Evolutionary conservation across 2,888 invertebrate species (phyloP), one percentile per base, ranked within the genome.

Genomic region (Scaptomyza parva): DNA sequence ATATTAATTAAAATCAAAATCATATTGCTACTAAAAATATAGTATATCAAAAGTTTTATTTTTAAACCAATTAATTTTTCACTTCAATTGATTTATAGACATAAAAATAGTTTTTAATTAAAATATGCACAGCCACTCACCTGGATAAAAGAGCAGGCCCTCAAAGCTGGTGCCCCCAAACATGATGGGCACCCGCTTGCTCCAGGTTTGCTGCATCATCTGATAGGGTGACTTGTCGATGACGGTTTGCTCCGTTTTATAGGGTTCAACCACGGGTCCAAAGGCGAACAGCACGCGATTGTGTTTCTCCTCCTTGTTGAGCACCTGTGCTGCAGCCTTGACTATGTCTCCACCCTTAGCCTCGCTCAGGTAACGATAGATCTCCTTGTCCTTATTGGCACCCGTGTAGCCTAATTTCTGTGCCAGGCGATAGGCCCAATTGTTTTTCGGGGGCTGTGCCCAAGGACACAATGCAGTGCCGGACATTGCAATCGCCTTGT

Each of bases 191-290:
- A 92, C 84, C 1, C 79, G 70, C 47, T 87, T 88, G 50, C 91
- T 88, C 92, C 92, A 92, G 0, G 88, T 77, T 3, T 76, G 83
- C 28, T 82, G 69, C 70, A 90, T 74, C 47, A 90, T 37, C 43
- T 88, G 70, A 3, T 76, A 54, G 0, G 90, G 90, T 9, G 84
- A 43, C 22, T 83, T 84, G 0, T 75, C 65, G 1, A 91, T 70
- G 8, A 92, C 81, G 8, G 90, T 90, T n/a, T 91, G 86, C 1
- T 85, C 82, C 0, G 88, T 87, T 6, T 51, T 50, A 20, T 92
- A 92, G 0, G 92, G 90, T 39, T 92, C 92, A 20, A 91, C 72
- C 0, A 86, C 87, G 0, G 92, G 92, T 1, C 91, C 91, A 58
- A 91, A 91, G 18, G 89, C 88, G 22, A 90, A 90, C 7, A 90